A percentile compares a stretch with the other conserved stretches of the same genome.
These are phyloP conservation scores for Chelonus formosanus DNA, from an alignment of 2,888 invertebrate species.

Conservation along the genomic window DNA sequence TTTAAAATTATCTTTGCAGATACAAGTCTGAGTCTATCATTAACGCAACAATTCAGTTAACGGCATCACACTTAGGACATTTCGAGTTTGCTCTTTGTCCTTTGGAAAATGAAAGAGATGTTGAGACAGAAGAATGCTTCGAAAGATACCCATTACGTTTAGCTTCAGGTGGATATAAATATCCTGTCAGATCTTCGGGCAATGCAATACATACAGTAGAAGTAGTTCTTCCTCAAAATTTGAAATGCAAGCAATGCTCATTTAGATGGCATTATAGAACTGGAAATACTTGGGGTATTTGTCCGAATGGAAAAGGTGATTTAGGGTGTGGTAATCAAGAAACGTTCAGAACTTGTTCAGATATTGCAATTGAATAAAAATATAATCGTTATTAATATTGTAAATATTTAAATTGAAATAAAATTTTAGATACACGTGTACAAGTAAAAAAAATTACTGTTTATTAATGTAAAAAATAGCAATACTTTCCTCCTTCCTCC, in stretches of 20 bases:
- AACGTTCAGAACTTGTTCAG: conserved; percentile 67
- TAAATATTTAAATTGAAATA: too few relatives aligned
- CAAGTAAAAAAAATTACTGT: too few relatives aligned
- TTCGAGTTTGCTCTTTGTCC: conserved; percentile 68
- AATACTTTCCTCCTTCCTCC: too few relatives aligned
- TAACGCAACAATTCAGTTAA: conserved; percentile 61
- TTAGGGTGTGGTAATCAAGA: conserved; percentile 69
- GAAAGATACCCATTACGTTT: conserved; percentile 59
- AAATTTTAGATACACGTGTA: too few relatives aligned
- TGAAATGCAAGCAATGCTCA: conserved; percentile 68
- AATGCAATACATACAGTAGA: conserved; percentile 41
- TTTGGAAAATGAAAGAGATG: conserved; percentile 56
- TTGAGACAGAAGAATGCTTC: conserved; percentile 69
- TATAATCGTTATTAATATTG: neutral
- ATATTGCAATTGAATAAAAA: conserved; percentile 54
- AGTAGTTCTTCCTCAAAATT: conserved; percentile 62
- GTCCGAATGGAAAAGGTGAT: conserved; percentile 58
- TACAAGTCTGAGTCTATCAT: conserved; percentile 56
- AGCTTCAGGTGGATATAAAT: conserved; percentile 53
- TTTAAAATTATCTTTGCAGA: conserved; percentile 42
- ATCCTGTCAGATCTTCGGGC: conserved; percentile 41
- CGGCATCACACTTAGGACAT: conserved; percentile 67
- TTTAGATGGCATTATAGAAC: conserved; percentile 69
- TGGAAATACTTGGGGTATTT: conserved; percentile 68
- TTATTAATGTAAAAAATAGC: too few relatives aligned